Percentiles rank a stretch among this genome's conserved stretches.
Evolutionary conservation across 2,113 vertebrate genomes (phyloP).

Genomic region (Pterocles gutturalis): DNA sequence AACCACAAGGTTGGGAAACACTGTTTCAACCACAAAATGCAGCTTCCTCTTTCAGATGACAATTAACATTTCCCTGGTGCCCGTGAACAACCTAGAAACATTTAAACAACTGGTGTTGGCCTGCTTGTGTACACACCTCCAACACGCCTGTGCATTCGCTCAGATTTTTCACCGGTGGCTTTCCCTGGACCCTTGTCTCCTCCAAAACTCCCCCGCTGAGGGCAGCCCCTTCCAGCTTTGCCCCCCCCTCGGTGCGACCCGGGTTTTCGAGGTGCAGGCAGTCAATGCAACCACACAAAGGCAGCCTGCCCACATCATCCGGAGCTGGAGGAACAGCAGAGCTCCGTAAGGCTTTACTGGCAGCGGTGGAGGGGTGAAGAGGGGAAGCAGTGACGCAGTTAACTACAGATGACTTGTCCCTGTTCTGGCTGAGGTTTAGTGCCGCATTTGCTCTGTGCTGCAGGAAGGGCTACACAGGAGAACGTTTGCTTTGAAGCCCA

Average conservation of each 20-base stretch:
- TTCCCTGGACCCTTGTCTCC: neutral
- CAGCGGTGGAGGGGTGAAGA: neutral
- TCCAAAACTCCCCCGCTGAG: neutral
- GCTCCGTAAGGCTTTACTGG: neutral
- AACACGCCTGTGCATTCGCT: accelerated
- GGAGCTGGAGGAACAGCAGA: neutral
- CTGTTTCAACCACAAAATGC: constrained; percentile 4
- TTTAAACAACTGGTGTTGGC: neutral
- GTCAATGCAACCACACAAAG: neutral
- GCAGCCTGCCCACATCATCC: neutral
- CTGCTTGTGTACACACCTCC: neutral
- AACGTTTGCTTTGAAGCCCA: accelerated
- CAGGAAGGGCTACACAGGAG: neutral
- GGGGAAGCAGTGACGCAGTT: neutral
- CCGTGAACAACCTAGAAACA: neutral
- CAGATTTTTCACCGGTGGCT: neutral
- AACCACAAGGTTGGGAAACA: constrained; percentile 36
- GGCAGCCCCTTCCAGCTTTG: neutral
- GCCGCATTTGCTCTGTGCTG: accelerated
- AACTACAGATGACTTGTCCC: neutral
- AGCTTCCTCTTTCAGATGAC: constrained; percentile 27
- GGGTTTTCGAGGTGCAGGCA: neutral
- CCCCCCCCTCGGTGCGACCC: accelerated
- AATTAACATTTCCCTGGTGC: neutral
- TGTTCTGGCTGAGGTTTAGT: neutral